Evolutionary conservation across 2,888 invertebrate species (phyloP).

Genomic region (Diarsia brunnea): DNA sequence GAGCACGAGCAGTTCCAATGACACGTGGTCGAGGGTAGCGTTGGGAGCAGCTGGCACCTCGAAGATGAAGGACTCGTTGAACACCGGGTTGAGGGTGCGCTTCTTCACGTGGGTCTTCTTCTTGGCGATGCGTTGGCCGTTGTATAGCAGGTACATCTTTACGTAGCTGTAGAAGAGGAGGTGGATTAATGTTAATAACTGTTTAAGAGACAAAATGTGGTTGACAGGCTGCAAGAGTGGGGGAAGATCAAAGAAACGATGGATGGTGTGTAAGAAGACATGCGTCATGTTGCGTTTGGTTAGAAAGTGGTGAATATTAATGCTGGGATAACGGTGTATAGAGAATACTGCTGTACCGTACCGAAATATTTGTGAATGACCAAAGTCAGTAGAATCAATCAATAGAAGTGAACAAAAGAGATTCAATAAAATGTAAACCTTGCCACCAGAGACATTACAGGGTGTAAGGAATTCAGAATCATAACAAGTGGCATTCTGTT

Average conservation of each 20-base stretch:
- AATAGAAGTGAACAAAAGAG: background rate
- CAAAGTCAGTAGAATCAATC: background rate
- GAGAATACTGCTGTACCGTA: background rate
- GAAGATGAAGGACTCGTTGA: conserved; percentile 99
- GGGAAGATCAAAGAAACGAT: background rate
- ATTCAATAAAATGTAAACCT: too few species aligned
- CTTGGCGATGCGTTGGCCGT: conserved; percentile 99
- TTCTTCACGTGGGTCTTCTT: conserved; percentile 99
- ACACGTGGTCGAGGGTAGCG: conserved; percentile 95
- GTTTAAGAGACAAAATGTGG: background rate
- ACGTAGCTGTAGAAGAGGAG: conserved; percentile 90
- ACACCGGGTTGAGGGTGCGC: conserved; percentile 98
- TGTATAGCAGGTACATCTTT: conserved; percentile 98
- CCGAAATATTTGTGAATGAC: background rate
- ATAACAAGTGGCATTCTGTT: too few species aligned
- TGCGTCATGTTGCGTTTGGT: too few species aligned
- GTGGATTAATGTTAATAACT: background rate
- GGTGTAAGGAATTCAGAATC: too few species aligned
- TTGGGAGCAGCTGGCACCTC: conserved; percentile 95
- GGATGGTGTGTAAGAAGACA: background rate
- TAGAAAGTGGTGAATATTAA: background rate
- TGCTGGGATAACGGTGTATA: background rate
- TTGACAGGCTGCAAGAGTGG: too few species aligned
- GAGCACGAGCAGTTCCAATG: conserved; percentile 96
- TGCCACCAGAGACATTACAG: too few species aligned